Evolutionary conservation across 2,888 invertebrate genomes (phyloP), one percentile per base, ranked within the genome.

Genomic region (Aquatica leii): DNA sequence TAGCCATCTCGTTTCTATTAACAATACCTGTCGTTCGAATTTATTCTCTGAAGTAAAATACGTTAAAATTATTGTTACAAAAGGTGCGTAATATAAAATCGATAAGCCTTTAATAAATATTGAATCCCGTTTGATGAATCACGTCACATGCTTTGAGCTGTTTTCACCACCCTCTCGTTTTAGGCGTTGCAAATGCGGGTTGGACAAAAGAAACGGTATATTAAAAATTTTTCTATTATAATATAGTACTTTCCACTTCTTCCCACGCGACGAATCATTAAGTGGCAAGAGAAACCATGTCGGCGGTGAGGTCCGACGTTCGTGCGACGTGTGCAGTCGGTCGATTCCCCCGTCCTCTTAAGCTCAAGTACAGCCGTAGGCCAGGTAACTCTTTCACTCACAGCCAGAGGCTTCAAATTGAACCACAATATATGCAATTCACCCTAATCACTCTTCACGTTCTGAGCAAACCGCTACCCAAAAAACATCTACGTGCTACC

Each of bases 211-310:
- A 31, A 48, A 58, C 56, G 41, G 53, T 66, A 65, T 63, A 63
- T 66, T 60, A 62, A 65, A 69, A 62, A 66, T 66, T 64, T 63
- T 66, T 66, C 65, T 68, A 66, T 69, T 65, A 68, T 67, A 55
- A 63, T 64, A 68, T 60, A 68, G 59, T 62, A 68, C 66, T 66
- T 67, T 67, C 65, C 64, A 69, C 62, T 60, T 59, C 71, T 59
- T 62, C 70, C 70, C 68, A 70, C 70, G 67, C 69, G 66, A 66
- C 67, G 69, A 69, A 69, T 69, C 70, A 69, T 69, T 70, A 70
- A 71, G 69, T 69, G 67, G 69, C 67, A 66, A 68, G 69, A 70
- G 71, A 71, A 70, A 71, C 66, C 69, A 66, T 69, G 71, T 69
- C 68, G 67, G 67, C 66, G 64, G 64, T 64, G 65, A 62, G 59